Evolutionary conservation across 2,888 invertebrate genomes (phyloP), one percentile per base, ranked within the genome.

Genomic region (Horisme vitalbata): DNA sequence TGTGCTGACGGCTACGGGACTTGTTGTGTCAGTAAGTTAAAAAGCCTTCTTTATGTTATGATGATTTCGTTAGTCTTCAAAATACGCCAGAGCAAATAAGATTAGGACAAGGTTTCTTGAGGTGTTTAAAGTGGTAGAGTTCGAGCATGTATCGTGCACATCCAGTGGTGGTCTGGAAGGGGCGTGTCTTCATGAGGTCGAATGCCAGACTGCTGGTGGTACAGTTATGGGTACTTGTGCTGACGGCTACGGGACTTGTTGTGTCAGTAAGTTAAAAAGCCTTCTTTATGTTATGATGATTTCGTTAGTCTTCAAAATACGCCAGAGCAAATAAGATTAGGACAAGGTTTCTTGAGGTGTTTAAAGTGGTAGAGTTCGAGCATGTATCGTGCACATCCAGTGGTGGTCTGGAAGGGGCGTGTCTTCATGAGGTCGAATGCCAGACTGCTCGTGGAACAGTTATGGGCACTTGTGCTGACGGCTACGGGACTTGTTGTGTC

Each of bases 1-100:
- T 95, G 95, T 75, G 95, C 94, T 9, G 92, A 92, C 68, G 94
- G 94, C 3, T 93, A 93, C 65, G 95, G 94, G 7, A 92, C 92
- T 15, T 95, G 95, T 67, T 95, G 95, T 67, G 90, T 94, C 52
- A 93, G 95, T 95, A 90, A 93, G 94, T 92, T 27, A 12, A 35
- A 31, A 39, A 7, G 6, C 4, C 6, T 5, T 18, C 1, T 18
- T n/a, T n/a, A n/a, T n/a, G n/a, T n/a, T n/a, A n/a, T n/a, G n/a
- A n/a, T n/a, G n/a, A n/a, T n/a, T n/a, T n/a, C n/a, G n/a, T n/a
- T n/a, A n/a, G n/a, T n/a, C n/a, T n/a, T 14, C 9, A 20, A 57
- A 48, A 27, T 37, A 28, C 5, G 20, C 24, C n/a, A 39, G 20
- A 24, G 33, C 41, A 20, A 54, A 59, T 32, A 36, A 45, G 15